Evolutionary conservation across 2,113 vertebrate species (phyloP).

Genomic region (Oryzias curvinotus): DNA sequence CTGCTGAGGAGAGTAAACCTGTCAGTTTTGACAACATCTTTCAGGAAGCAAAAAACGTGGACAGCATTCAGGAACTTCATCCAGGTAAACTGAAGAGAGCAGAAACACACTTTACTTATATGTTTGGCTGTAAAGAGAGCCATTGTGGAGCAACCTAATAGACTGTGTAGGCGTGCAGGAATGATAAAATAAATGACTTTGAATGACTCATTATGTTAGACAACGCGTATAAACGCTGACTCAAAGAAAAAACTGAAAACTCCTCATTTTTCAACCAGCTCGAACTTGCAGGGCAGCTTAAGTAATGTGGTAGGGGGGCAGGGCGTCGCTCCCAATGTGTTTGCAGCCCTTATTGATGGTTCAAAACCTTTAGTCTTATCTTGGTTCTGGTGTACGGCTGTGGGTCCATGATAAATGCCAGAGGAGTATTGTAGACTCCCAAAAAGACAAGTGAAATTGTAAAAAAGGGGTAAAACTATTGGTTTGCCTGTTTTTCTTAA

Average conservation of each 20-base stretch:
- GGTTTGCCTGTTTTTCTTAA: neutral
- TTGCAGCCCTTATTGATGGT: conserved; percentile 2
- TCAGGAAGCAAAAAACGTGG: conserved; percentile 7
- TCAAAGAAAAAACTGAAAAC: conserved; percentile 24
- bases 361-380: neutral
- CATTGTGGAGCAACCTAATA: too few species aligned
- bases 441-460: neutral
- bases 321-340: neutral
- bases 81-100: conserved; percentile 34
- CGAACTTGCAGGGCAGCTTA: conserved; percentile 37
- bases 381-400: neutral
- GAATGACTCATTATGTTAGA: conserved; percentile 7
- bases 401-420: neutral
- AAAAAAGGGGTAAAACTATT: neutral
- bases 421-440: neutral
- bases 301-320: neutral
- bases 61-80: conserved; percentile 18
- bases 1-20: conserved; percentile 30
- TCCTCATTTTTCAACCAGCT: conserved; percentile 24
- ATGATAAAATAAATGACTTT: conserved; percentile 7
- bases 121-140: too few species aligned
- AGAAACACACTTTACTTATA: neutral
- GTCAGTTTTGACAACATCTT: conserved; percentile 51
- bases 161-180: neutral
- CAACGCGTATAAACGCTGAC: conserved; percentile 5